Evolutionary conservation across 2,888 invertebrate genomes (phyloP), one percentile per base, ranked within the genome.

Genomic region (Hirtodrosophila confusa): DNA sequence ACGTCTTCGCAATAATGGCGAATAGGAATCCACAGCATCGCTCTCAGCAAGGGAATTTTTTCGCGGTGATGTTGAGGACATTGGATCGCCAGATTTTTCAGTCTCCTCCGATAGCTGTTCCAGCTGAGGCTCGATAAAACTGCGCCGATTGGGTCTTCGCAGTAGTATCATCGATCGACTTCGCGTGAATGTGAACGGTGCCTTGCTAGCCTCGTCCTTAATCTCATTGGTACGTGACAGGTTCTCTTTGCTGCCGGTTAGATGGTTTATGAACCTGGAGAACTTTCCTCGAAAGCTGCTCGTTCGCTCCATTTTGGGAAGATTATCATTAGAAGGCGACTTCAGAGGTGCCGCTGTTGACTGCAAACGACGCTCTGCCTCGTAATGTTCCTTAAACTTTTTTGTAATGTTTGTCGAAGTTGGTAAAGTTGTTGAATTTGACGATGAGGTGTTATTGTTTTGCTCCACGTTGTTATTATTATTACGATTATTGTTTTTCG

Each of bases 241-340:
- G 62, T 90, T 91, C 64, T 92, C 92, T 66, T 91, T 91, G 75
- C 92, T 92, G 56, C 90, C 90, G 1, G 91, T 90, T 9, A 92
- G 73, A 7, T 90, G 89, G 27, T 89, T 90, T 23, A 91, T 82
- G 1, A 92, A 69, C 49, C 90, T 89, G 0, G 90, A 89, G 12
- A 92, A 63, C 67, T 89, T 91, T 10, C 90, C 88, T 2, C 89
- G 89, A 58, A 92, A 91, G 74, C 92, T 92, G 41, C 90, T 90
- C 10, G 91, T 89, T 3, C 91, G 86, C 75, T 91, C 91, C 61
- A 92, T 88, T 74, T 90, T 91, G 17, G 88, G 86, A 1, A 80
- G 57, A 43, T 68, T 78, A 27, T 89, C 86, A 27, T 64, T 73
- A 11, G 73, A 73, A 0, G 82, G 74, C 29, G 43, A 36, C 3